Conservation (phyloP, 2,888 invertebrate species). For the Brachyptera putata region DNA sequence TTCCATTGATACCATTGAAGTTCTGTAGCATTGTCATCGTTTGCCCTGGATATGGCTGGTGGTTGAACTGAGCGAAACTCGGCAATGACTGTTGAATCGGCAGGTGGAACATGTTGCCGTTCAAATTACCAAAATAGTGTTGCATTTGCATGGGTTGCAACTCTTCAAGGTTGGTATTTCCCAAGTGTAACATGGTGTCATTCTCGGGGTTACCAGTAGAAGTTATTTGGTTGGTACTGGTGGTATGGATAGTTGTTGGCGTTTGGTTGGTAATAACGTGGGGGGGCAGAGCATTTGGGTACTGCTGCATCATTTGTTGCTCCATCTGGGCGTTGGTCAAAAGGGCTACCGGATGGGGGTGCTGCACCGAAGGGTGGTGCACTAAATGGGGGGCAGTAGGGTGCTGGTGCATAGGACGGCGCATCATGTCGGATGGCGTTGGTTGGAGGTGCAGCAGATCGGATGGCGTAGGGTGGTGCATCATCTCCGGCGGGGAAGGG, state of each 20-base stretch:
- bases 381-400: conserved; percentile 42
- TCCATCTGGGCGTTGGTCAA: conserved; percentile 44
- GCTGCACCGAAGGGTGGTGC: conserved; percentile 40
- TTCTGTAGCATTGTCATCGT: conserved; percentile 39
- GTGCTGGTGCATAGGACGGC: conserved; percentile 40
- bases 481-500: conserved; percentile 45
- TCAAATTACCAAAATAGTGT: background rate
- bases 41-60: conserved; percentile 22
- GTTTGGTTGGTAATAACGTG: conserved; percentile 39
- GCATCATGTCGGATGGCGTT: conserved; percentile 34
- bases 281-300: conserved; percentile 83
- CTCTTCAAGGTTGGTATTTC: background rate
- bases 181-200: background rate
- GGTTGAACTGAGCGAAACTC: conserved; percentile 61
- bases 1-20: conserved; percentile 38
- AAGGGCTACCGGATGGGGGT: conserved; percentile 43
- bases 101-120: conserved; percentile 39
- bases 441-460: conserved; percentile 33
- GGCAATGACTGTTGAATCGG: conserved; percentile 51
- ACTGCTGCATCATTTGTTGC: conserved; percentile 53
- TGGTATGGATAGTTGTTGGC: conserved; percentile 51
- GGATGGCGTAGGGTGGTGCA: conserved; percentile 50
- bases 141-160: conserved; percentile 20
- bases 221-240: conserved; percentile 61
- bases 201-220: conserved; percentile 69